Base-by-base conservation (phyloP, 2,113 vertebrate genomes). In the Pteronura brasiliensis region DNA sequence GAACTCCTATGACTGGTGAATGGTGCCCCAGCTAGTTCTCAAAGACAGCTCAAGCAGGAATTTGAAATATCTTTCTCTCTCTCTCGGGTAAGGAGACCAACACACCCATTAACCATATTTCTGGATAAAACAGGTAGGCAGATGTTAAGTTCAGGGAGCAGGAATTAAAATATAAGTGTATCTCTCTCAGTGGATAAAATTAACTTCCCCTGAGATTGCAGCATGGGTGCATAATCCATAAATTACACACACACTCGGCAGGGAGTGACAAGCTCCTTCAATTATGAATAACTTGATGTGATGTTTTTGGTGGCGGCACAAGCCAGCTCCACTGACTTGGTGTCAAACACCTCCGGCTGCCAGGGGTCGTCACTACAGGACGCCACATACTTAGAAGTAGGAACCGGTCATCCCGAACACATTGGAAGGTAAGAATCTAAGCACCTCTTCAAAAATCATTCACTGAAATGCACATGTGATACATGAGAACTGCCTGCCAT, bases 271-370 rank as follows among this genome's bases (percentile, higher is more conserved):
- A 98, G 97, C 96, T 89, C 96, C 94, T 97, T 99, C 98, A 98
- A 98, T 99, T 97, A 99, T 98, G 98, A 98, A 98, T 98, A 98
- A 93, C 98, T 96, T 98, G 98, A 98, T 82, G 96, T 97, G 98
- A 91, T 79, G 96, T 98, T 98, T 98, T 97, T 98, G 98, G 97
- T 44, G 97, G 97, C 21, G 84, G 96, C 94, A 95, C 61, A 96
- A 86, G 97, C 92, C 88, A 97, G 98, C 97, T 95, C 90, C 97
- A 86, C 95, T 69, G 97, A 97, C 97, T 97, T 88, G 96, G 95
- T 57, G 97, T 86, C 86, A 65, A 98, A 96, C 90, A 83, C 81
- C 97, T 97, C 88, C 96, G 86, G 72, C 97, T 74, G 95, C 97
- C 96, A 98, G 98, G 98, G 97, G 95, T 83, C 97, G 97, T 97